Conservation (phyloP, 2,888 invertebrate genomes). For the Oeneis ivallda region DNA sequence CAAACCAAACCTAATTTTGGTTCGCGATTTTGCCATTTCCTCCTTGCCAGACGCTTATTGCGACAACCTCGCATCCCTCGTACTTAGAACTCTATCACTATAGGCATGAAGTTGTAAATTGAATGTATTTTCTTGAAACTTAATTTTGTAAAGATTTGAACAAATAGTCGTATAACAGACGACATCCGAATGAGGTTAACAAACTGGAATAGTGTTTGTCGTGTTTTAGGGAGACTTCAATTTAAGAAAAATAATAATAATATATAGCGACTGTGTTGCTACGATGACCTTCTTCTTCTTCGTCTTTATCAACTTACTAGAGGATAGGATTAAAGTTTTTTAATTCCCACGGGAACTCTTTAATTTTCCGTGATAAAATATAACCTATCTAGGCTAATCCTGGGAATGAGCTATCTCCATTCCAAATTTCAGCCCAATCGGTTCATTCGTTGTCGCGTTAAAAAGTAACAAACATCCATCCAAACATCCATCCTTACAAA, state of each 20-base stretch:
- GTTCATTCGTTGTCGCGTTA: no score
- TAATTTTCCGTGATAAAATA: no score
- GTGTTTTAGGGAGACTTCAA: conserved; percentile 31
- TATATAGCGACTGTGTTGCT: not conserved
- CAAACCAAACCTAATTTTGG: conserved; percentile 46
- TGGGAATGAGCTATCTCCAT: no score
- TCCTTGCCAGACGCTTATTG: conserved; percentile 39
- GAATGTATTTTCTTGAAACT: conserved; percentile 12
- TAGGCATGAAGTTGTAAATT: conserved; percentile 27
- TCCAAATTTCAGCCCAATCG: no score
- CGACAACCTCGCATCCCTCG: conserved; percentile 4
- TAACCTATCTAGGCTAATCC: no score
- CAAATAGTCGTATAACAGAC: conserved; percentile 43
- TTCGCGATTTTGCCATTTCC: conserved; percentile 44
- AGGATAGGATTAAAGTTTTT: no score
- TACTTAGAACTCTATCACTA: conserved; percentile 23
- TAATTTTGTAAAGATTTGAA: conserved; percentile 42
- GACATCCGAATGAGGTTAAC: conserved; percentile 43
- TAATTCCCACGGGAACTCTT: no score
- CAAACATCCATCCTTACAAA: no score
- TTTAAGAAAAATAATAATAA: conserved; percentile 32
- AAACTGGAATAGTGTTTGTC: conserved; percentile 41
- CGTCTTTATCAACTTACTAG: no score
- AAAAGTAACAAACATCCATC: no score
- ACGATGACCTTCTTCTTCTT: not conserved